Percentiles rank a stretch among this genome's conserved stretches.
Evolutionary conservation across 2,113 vertebrate genomes (phyloP).

Genomic region (Centropristis striata): DNA sequence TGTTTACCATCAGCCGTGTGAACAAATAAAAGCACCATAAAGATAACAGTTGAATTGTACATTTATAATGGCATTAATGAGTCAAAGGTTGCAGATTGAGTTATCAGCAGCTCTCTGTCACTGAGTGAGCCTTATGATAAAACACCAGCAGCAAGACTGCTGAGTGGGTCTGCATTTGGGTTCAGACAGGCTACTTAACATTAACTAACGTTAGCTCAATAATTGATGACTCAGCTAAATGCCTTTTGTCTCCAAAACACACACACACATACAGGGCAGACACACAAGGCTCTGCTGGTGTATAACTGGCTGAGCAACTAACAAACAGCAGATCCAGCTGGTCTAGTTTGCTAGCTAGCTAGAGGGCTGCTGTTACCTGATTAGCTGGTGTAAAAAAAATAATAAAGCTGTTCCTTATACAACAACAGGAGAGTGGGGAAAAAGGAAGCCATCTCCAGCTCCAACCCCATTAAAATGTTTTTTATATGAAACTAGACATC

Average conservation of each 20-base stretch:
- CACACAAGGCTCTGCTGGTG: background rate
- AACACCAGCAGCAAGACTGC: background rate
- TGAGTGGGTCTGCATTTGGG: conserved; percentile 39
- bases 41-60: background rate
- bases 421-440: background rate
- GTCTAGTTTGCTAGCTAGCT: conserved; percentile 33
- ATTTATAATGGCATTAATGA: background rate
- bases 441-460: background rate
- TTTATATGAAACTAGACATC: background rate
- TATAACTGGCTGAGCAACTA: conserved; percentile 31
- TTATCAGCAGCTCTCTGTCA: conserved; percentile 21
- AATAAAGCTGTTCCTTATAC: background rate
- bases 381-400: background rate
- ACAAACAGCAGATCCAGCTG: conserved; percentile 9
- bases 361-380: background rate
- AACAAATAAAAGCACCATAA: background rate
- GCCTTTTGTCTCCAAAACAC: conserved; percentile 35
- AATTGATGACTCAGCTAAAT: conserved; percentile 46
- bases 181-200: conserved; percentile 20
- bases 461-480: accelerated
- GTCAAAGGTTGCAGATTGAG: conserved; percentile 37
- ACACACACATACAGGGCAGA: background rate
- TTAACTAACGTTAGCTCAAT: conserved; percentile 16
- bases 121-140: conserved; percentile 5
- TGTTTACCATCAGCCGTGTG: background rate